Evolutionary conservation across 1,140 invertebrate genomes (phyloP), one percentile per base, ranked within the genome.

Genomic region (Latrodectus geometricus): DNA sequence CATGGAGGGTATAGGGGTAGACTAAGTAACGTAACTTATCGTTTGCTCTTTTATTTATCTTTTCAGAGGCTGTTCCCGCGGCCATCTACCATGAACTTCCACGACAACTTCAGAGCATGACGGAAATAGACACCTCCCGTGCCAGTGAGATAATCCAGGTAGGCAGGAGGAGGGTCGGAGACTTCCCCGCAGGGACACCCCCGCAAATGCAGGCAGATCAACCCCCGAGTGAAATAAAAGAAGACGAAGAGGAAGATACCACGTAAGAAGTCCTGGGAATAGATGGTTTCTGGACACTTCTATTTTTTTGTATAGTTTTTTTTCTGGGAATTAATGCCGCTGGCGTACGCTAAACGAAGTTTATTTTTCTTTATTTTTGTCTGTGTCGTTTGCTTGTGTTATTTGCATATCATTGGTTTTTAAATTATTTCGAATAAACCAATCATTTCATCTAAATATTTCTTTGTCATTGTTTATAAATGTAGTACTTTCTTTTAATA

Each of bases 21-120:
- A 35, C 35, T 35, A 35, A 35, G 35, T 35, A 35, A 5, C 35
- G 35, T 35, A 35, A 35, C 35, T 35, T 35, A 35, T 35, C 35
- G 35, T 5, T 35, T 35, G 35, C 3, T 74, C 54, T 17, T 17
- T 69, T 69, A 4, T 69, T 69, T 21, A 7, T 21, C 17, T 4
- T 70, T 79, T 9, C 92, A 96, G 96, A 97, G 90, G 94, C 95
- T 89, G 95, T 97, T 17, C 95, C 96, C 48, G 93, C 94, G 88
- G 93, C 94, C 75, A 94, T 97, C 88, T 96, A 96, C 89, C 92
- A 94, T 11, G 95, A 97, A 89, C 91, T 97, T 65, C 94, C 96
- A 49, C 92, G 92, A 9, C 92, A 94, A 86, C 91, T 96, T 9
- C 93, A 94, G 90, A 92, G 93, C 68, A 93, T 94, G 89, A 93